These are phyloP conservation scores for Drosophila sp. DNA, from an alignment of 1,140 invertebrate species.

Conservation along the genomic window DNA sequence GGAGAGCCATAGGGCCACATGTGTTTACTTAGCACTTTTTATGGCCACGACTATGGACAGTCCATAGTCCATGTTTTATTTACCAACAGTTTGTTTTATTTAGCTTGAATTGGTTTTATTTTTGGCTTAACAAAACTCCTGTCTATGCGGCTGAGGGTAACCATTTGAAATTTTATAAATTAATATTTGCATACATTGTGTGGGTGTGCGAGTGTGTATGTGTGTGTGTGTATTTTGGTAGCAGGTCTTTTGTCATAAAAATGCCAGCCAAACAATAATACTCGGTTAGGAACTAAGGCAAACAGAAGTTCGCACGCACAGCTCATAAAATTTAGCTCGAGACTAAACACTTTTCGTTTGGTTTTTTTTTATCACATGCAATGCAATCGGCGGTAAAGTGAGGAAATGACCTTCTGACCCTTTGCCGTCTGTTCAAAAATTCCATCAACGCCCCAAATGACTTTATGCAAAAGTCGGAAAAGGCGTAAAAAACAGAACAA, in stretches of 20 bases:
- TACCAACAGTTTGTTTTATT: constrained; percentile 64
- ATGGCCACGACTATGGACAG: constrained; percentile 49
- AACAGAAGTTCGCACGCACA: constrained; percentile 51
- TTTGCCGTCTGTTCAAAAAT: constrained; percentile 50
- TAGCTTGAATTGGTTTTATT: constrained; percentile 42
- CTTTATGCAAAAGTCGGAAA: constrained; percentile 53
- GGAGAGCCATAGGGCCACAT: constrained; percentile 49
- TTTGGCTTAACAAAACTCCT: constrained; percentile 30
- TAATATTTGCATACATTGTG: constrained; percentile 67
- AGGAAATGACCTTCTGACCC: constrained; percentile 15
- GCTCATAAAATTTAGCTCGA: constrained; percentile 63
- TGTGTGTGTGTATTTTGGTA: not conserved
- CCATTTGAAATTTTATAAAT: constrained; percentile 77
- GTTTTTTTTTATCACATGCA: constrained; percentile 23
- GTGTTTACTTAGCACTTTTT: constrained; percentile 82
- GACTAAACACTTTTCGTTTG: constrained; percentile 35
- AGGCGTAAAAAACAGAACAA: constrained; percentile 35
- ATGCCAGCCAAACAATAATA: not conserved
- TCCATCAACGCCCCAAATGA: constrained; percentile 66
- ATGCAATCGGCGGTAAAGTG: constrained; percentile 17
- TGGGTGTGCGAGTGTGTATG: too few relatives aligned
- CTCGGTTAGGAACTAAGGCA: constrained; percentile 29
- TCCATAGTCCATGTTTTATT: constrained; percentile 63
- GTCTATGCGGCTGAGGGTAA: constrained; percentile 26
- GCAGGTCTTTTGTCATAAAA: constrained; percentile 1